Evolutionary conservation across 1,140 invertebrate species (phyloP).

Genomic region (Anoplophora glabripennis): DNA sequence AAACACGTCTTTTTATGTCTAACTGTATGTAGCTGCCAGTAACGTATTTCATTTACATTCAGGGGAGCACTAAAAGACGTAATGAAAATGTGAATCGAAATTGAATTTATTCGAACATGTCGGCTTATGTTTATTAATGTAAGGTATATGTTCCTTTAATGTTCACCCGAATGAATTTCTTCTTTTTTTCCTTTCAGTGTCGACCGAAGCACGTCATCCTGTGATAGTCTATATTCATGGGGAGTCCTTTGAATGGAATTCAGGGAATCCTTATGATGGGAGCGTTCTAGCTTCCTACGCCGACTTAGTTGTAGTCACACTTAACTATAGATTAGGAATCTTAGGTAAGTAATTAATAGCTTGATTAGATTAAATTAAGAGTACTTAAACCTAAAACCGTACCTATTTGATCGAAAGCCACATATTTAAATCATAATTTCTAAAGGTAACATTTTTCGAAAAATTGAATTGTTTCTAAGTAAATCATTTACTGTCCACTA

Average conservation of each 20-base stretch:
- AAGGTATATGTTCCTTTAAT: neutral
- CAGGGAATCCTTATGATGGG: constrained; percentile 93
- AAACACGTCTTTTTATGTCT: too few species aligned
- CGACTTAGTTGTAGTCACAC: constrained; percentile 88
- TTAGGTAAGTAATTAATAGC: constrained; percentile 63
- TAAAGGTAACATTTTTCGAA: too few species aligned
- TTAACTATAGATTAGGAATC: constrained; percentile 95
- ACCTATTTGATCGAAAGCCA: too few species aligned
- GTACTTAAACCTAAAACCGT: too few species aligned
- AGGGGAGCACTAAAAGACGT: too few species aligned
- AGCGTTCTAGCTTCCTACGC: constrained; percentile 87
- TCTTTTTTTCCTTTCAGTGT: constrained; percentile 50
- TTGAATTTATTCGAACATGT: too few species aligned
- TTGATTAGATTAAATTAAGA: neutral
- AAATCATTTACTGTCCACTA: too few species aligned
- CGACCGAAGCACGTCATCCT: constrained; percentile 66
- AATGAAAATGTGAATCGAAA: too few species aligned
- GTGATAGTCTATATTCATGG: constrained; percentile 94
- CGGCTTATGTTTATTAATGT: neutral
- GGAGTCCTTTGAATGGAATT: constrained; percentile 92
- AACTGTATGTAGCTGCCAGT: too few species aligned
- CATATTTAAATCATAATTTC: too few species aligned
- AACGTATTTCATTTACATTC: too few species aligned
- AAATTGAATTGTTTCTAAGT: too few species aligned
- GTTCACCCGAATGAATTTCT: neutral